Conservation (phyloP, 2,113 vertebrate species). For the Pterophyllum scalare region DNA sequence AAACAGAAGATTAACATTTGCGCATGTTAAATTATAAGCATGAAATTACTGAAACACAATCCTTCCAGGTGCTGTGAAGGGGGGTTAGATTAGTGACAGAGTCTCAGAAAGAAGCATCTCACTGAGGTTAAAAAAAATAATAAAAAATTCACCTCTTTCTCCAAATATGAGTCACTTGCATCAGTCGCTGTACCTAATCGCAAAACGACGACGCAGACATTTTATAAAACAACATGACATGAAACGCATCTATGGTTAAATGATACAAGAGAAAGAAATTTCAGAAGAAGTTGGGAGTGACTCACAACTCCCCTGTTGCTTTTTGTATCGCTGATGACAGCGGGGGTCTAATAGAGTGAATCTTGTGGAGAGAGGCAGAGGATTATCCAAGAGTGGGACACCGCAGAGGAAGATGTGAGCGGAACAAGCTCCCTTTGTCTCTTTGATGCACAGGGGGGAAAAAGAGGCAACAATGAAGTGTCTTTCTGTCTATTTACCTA, state of each 20-base stretch:
- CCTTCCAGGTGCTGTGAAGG: not conserved
- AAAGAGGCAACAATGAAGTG: slow-evolving; percentile 30
- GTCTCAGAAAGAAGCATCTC: not conserved
- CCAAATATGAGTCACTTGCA: slow-evolving; percentile 44
- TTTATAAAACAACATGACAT: slow-evolving; percentile 12
- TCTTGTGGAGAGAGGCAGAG: slow-evolving; percentile 36
- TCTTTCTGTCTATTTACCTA: slow-evolving; percentile 36
- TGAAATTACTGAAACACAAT: slow-evolving; percentile 40
- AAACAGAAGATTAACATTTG: slow-evolving; percentile 41
- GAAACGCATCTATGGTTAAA: slow-evolving; percentile 30
- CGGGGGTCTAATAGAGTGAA: slow-evolving; percentile 50
- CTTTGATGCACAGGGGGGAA: not conserved
- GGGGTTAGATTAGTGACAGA: not conserved
- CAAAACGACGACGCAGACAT: slow-evolving; percentile 40
- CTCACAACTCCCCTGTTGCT: slow-evolving; percentile 49
- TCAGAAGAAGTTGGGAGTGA: slow-evolving; percentile 44
- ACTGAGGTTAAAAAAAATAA: not conserved
- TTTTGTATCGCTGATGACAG: slow-evolving; percentile 10
- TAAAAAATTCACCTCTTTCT: not conserved
- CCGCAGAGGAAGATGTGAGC: slow-evolving; percentile 46
- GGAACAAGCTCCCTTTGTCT: not conserved
- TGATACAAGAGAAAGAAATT: slow-evolving; percentile 35
- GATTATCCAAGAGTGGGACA: slow-evolving; percentile 33
- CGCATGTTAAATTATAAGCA: slow-evolving; percentile 32
- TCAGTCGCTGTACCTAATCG: not conserved